These are phyloP conservation scores for Andrena cerasifolii DNA, from an alignment of 1,140 invertebrate genomes.

Conservation along the genomic window DNA sequence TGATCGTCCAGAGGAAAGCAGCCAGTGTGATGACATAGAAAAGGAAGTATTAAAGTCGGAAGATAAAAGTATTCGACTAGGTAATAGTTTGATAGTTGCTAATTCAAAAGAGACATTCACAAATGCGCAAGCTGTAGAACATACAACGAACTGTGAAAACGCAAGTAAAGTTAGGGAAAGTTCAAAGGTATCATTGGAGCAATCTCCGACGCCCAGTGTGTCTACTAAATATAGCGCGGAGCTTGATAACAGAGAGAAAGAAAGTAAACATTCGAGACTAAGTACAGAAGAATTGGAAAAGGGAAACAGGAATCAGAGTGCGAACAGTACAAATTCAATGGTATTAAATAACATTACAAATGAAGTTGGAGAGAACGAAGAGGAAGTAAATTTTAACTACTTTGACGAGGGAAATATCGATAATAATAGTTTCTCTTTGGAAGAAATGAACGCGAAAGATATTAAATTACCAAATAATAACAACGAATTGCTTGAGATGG, in stretches of 20 bases:
- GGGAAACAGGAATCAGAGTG: neutral
- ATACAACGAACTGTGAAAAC: neutral
- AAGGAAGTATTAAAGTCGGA: neutral
- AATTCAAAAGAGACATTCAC: neutral
- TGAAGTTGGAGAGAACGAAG: constrained; percentile 6
- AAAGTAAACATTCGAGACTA: neutral
- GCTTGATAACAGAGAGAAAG: neutral
- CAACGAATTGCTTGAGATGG: neutral
- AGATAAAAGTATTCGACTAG: neutral
- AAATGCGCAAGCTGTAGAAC: neutral
- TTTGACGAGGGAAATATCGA: neutral
- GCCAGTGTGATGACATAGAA: neutral
- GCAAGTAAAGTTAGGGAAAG: neutral
- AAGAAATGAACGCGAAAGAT: neutral
- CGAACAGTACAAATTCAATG: neutral
- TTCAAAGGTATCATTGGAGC: neutral
- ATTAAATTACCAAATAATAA: neutral
- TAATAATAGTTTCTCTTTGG: neutral
- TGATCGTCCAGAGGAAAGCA: neutral
- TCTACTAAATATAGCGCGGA: neutral
- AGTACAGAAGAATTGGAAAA: neutral
- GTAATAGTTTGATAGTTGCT: neutral
- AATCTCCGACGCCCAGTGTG: neutral
- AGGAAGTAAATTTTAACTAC: neutral
- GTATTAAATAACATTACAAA: neutral